These are phyloP conservation scores for Sylvietta virens DNA, from an alignment of 2,113 vertebrate species.

Conservation along the genomic window DNA sequence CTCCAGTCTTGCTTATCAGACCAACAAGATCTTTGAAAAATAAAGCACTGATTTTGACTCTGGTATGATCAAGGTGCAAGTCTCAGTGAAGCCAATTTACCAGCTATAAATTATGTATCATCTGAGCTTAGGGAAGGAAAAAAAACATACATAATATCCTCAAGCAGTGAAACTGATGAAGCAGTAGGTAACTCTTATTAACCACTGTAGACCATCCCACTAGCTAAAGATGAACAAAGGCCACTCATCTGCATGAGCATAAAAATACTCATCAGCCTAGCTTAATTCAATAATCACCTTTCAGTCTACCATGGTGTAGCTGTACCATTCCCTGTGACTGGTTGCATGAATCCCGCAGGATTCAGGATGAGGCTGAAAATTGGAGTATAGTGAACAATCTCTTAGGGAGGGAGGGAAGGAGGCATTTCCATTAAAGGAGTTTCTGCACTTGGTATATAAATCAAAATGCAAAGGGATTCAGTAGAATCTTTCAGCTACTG, in stretches of 20 bases:
- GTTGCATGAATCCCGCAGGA: not conserved
- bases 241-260: not conserved
- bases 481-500: not conserved
- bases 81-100: not conserved
- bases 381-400: not conserved
- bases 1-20: not conserved
- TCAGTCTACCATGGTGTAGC: not conserved
- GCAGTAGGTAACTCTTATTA: not conserved
- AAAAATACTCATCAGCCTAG: not conserved
- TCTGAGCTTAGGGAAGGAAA: not conserved
- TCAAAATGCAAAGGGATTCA: not conserved
- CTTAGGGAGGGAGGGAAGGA: not conserved
- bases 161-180: not conserved
- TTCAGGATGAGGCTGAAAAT: not conserved
- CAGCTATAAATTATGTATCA: not conserved
- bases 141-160: not conserved
- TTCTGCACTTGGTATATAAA: not conserved
- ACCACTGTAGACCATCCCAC: not conserved
- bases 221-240: not conserved
- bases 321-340: not conserved
- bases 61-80: not conserved
- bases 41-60: not conserved
- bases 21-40: not conserved
- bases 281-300: not conserved
- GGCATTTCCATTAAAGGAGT: not conserved